These are phyloP conservation scores for Hemicordylus capensis DNA, from an alignment of 2,113 vertebrate genomes.

Conservation along the genomic window DNA sequence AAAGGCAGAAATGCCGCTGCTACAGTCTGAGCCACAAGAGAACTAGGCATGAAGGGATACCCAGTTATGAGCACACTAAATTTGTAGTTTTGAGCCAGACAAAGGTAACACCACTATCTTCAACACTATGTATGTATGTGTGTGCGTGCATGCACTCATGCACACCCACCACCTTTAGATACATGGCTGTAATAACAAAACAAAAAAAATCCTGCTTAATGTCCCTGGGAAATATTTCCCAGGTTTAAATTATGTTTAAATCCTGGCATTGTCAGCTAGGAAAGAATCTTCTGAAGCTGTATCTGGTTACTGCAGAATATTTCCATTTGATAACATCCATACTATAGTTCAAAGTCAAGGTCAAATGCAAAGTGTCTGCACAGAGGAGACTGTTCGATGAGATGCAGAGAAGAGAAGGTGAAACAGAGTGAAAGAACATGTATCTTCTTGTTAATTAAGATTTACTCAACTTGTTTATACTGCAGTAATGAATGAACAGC, in stretches of 20 bases:
- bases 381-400: not conserved
- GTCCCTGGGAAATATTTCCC: conserved; percentile 12
- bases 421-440: not conserved
- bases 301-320: conserved; percentile 16
- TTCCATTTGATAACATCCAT: conserved; percentile 36
- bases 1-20: not conserved
- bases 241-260: conserved; percentile 20
- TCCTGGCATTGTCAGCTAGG: conserved; percentile 21
- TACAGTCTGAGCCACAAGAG: not conserved
- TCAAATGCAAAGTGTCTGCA: conserved; percentile 30
- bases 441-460: conserved; percentile 2
- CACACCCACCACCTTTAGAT: not conserved
- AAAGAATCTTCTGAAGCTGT: conserved; percentile 17
- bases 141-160: not conserved
- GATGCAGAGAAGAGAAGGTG: not conserved
- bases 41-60: not conserved
- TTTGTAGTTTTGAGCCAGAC: not conserved
- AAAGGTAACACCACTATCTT: not conserved
- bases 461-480: not conserved
- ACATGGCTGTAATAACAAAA: not conserved
- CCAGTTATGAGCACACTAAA: not conserved
- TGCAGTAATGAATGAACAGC: conserved; percentile 8
- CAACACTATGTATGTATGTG: not conserved
- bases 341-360: conserved; percentile 21
- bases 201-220: not conserved